A percentile compares a stretch with the other conserved stretches of the same genome.
Evolutionary conservation across 1,140 invertebrate species (phyloP).

Genomic region (Drosophila ananassae): DNA sequence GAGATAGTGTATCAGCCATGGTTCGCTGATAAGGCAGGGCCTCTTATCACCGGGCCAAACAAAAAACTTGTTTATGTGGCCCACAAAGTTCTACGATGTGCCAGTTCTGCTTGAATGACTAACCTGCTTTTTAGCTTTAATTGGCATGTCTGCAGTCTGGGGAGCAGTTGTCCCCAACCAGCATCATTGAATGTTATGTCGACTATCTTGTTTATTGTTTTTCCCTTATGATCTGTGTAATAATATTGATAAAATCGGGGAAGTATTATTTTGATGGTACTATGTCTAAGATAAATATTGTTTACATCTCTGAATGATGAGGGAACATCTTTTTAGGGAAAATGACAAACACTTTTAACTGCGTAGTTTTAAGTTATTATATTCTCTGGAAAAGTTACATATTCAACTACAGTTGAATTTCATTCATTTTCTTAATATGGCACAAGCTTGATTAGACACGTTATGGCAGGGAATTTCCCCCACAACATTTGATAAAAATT

Average conservation of each 20-base stretch:
- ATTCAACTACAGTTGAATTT: not conserved
- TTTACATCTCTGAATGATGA: slow-evolving; percentile 6
- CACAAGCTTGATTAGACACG: not conserved
- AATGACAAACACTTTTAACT: slow-evolving; percentile 13
- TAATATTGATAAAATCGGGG: slow-evolving; percentile 44
- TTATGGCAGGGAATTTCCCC: no score
- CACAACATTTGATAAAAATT: no score
- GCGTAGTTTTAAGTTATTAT: not conserved
- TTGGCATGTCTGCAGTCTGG: slow-evolving; percentile 28
- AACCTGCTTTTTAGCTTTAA: slow-evolving; percentile 34
- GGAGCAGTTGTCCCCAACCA: slow-evolving; percentile 11
- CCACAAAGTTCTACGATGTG: slow-evolving; percentile 45
- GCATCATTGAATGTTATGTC: slow-evolving; percentile 31
- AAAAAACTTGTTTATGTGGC: slow-evolving; percentile 50
- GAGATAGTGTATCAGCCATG: slow-evolving; percentile 48
- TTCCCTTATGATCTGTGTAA: slow-evolving; percentile 17
- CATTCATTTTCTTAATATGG: not conserved
- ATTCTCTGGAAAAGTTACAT: not conserved
- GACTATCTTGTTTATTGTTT: slow-evolving; percentile 62
- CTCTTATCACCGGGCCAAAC: slow-evolving; percentile 40
- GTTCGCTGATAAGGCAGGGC: slow-evolving; percentile 35
- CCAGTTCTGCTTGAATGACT: slow-evolving; percentile 32
- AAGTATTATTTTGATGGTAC: slow-evolving; percentile 42
- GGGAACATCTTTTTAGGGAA: slow-evolving; percentile 15
- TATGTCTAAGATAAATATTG: slow-evolving; percentile 33